phyloP scores from a whole-genome alignment of 2,888 invertebrate species.

The Xestia sexstrigata region DNA sequence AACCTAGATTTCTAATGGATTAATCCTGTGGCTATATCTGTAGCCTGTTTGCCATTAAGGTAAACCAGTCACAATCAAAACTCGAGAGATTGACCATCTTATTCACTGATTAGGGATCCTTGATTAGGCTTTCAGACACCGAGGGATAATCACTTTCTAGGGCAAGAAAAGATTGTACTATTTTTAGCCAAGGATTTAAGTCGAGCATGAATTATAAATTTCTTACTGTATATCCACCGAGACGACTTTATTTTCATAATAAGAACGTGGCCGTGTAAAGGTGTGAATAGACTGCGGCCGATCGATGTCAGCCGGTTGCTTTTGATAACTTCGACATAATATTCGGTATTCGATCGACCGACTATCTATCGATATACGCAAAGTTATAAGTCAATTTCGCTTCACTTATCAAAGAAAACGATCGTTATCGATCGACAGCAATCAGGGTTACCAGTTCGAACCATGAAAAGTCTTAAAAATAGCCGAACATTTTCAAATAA shows the following conservation, averaged over 20 bases:
- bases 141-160: slow-evolving; percentile 5
- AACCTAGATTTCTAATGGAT: not conserved
- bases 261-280: not conserved
- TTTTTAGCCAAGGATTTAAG: slow-evolving; percentile 8
- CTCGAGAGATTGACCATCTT: slow-evolving; percentile 1
- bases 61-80: slow-evolving; percentile 16
- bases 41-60: not conserved
- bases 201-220: slow-evolving; percentile 22
- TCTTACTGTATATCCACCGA: not conserved
- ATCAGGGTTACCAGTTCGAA: not conserved
- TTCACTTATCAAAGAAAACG: not conserved
- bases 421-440: not conserved
- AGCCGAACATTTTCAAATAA: not conserved
- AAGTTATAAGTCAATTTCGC: not conserved
- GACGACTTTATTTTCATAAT: not conserved
- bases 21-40: slow-evolving; percentile 6
- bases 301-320: not conserved
- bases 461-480: not conserved
- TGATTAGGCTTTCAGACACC: slow-evolving; percentile 30
- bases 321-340: not conserved
- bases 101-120: slow-evolving; percentile 6
- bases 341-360: not conserved
- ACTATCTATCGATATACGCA: not conserved
- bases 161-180: slow-evolving; percentile 7
- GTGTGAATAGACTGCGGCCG: not conserved